Evolutionary conservation across 2,888 invertebrate species (phyloP), one percentile per base, ranked within the genome.

Genomic region (Cloeon dipterum): DNA sequence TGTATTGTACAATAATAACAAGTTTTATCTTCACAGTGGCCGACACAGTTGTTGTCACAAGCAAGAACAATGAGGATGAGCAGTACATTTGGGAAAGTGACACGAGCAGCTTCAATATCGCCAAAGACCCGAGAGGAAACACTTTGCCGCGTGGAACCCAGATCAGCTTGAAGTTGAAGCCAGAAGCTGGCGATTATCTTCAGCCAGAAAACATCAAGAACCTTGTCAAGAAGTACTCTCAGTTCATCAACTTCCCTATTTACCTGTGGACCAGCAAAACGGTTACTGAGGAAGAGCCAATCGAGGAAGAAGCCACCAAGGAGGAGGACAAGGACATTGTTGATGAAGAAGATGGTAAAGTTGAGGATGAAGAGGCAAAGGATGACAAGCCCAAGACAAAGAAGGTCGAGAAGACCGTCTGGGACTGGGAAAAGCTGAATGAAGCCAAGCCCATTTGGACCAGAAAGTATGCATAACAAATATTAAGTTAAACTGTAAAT

Each of bases 241-340:
- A 99, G 63, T 98, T 99, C 62, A 99, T 99, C 56, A 98, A 94
- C 61, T 99, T 98, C 70, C 86, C 89, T 42, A 98, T 99, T 55
- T 79, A 79, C 59, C 60, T 98, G 56, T 98, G 94, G 94, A 71
- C 78, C 32, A 71, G 70, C 50, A 71, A 69, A 62, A 74, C 74
- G 23, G 68, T 79, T 47, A 74, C 74, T 42, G 75, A 78, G 35
- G 78, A 79, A 50, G 76, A 77, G 46, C 67, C 72, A 1, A 39
- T 62, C 18, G 68, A 69, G 39, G 61, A 62, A 41, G 68, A 53
- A 20, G 67, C 64, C 36, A 63, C 61, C 3, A 64, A 67, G 47
- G 63, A 61, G 25, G 60, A 63, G 42, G 60, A 60, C 21, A 43
- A 41, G 34, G 46, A 43, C 26, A 5, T 16, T 8, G 45, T 45